Evolutionary conservation across 2,888 invertebrate genomes (phyloP).

Genomic region (Drosophila infuscata): DNA sequence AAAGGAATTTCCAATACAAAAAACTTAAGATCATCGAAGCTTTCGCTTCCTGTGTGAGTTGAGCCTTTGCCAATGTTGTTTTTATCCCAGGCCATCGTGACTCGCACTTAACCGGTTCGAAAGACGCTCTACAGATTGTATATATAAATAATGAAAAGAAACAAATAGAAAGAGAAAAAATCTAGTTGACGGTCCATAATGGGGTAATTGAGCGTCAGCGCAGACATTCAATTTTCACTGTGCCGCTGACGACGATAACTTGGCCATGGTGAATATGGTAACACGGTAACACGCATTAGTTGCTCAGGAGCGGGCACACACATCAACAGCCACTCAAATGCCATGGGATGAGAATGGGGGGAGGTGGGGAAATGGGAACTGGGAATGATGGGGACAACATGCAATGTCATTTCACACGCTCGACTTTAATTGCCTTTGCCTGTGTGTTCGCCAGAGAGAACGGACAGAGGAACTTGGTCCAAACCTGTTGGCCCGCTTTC

Average conservation of each 20-base stretch:
- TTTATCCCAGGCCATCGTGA: neutral
- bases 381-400: constrained; percentile 21
- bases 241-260: neutral
- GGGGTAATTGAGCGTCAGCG: constrained; percentile 61
- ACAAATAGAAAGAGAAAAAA: constrained; percentile 59
- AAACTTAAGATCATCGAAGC: neutral
- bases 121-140: neutral
- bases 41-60: constrained; percentile 6
- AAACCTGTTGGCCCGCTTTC: constrained; percentile 29
- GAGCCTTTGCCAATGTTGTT: neutral
- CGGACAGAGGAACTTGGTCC: constrained; percentile 1
- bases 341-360: neutral
- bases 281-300: constrained; percentile 72
- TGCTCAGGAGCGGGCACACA: constrained; percentile 36
- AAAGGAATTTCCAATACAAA: neutral
- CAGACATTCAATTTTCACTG: constrained; percentile 69
- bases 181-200: constrained; percentile 69
- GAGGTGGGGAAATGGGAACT: no score
- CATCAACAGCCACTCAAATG: constrained; percentile 28
- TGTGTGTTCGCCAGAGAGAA: neutral
- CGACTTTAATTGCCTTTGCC: constrained; percentile 42
- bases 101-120: constrained; percentile 27
- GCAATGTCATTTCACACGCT: constrained; percentile 71
- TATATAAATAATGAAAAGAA: constrained; percentile 10
- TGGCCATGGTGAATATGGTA: constrained; percentile 45